A percentile compares a stretch with the other conserved stretches of the same genome.
Conservation (phyloP, 1,140 invertebrate genomes). For the Drosophila fuyamai region DNA sequence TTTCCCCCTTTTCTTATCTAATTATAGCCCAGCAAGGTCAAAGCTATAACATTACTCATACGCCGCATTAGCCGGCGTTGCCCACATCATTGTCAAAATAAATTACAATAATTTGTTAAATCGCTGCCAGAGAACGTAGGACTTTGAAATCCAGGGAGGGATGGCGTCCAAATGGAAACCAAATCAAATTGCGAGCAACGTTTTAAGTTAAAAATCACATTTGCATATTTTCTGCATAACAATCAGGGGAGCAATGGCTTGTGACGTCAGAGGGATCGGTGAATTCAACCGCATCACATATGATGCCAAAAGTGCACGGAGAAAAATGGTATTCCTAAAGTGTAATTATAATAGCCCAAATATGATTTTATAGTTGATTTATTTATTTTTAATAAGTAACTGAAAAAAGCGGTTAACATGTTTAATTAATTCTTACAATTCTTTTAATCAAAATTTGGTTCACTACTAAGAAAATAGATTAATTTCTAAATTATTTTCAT, state of each 20-base stretch:
- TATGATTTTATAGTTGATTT: too few relatives aligned
- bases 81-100: constrained; percentile 78
- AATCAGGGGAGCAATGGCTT: constrained; percentile 76
- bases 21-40: constrained; percentile 65
- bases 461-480: too few relatives aligned
- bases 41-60: constrained; percentile 73
- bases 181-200: constrained; percentile 52
- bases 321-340: neutral
- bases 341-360: too few relatives aligned
- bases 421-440: too few relatives aligned
- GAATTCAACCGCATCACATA: constrained; percentile 33
- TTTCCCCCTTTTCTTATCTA: constrained; percentile 51
- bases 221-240: constrained; percentile 81
- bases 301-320: constrained; percentile 16
- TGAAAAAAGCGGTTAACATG: too few relatives aligned
- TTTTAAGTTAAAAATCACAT: constrained; percentile 80
- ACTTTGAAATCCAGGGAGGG: neutral
- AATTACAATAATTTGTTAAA: constrained; percentile 80
- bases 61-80: constrained; percentile 59
- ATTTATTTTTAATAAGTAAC: too few relatives aligned
- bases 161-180: constrained; percentile 31
- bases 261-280: constrained; percentile 55
- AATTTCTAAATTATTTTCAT: too few relatives aligned
- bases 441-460: too few relatives aligned
- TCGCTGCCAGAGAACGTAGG: constrained; percentile 25